phyloP scores from a whole-genome alignment of 2,797 vertebrate genomes.

The Ciconia nigra region DNA sequence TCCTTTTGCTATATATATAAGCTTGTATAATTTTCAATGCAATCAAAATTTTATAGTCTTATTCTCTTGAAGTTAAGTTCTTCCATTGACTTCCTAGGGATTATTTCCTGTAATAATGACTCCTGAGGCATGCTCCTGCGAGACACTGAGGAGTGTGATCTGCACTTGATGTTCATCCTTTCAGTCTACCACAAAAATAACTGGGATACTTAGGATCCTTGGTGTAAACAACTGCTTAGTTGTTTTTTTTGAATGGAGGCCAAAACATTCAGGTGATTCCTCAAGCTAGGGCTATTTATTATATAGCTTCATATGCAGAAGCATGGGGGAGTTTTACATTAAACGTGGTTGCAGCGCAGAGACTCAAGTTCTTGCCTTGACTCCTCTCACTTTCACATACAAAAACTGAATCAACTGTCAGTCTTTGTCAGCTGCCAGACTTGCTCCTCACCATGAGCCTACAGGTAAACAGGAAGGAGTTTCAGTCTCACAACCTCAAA shows the following conservation, averaged over 20 bases:
- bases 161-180: neutral
- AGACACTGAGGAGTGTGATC: neutral
- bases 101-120: neutral
- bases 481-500: conserved; percentile 14
- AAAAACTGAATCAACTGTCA: conserved; percentile 40
- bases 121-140: neutral
- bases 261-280: neutral
- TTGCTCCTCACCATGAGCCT: neutral
- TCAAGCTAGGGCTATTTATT: neutral
- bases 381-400: conserved; percentile 26
- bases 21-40: accelerated
- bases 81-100: neutral
- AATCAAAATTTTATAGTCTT: neutral
- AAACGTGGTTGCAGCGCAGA: neutral
- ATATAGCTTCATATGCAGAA: neutral
- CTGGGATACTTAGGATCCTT: neutral
- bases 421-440: neutral
- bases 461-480: conserved; percentile 58
- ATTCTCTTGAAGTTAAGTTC: neutral
- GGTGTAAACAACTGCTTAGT: neutral
- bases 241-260: neutral
- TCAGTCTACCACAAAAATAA: neutral
- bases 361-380: neutral
- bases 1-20: neutral
- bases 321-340: neutral